These are phyloP conservation scores for Luidia sarsii DNA, from an alignment of 53 echinoderm and acorn worm genomes.

Conservation along the genomic window DNA sequence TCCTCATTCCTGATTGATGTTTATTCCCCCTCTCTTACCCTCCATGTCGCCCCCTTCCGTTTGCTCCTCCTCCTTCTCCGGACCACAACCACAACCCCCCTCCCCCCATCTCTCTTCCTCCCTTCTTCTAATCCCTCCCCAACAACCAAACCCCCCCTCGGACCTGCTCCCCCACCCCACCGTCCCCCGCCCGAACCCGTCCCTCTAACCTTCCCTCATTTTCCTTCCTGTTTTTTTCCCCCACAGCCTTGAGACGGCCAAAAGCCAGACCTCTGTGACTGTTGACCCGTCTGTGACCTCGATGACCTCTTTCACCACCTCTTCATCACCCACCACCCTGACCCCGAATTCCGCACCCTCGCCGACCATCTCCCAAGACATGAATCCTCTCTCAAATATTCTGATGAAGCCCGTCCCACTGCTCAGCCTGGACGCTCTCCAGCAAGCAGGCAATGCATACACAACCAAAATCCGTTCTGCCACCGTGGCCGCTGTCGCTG, in stretches of 20 bases:
- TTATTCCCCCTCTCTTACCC: too few relatives aligned
- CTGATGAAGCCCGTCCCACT: conserved; percentile 94
- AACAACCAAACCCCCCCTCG: conserved; percentile 3
- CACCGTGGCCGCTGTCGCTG: conserved; percentile 64
- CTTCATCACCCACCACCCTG: conserved; percentile 87
- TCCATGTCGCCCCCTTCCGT: too few relatives aligned
- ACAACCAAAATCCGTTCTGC: conserved; percentile 89
- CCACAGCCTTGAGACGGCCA: conserved; percentile 99
- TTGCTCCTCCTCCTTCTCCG: too few relatives aligned
- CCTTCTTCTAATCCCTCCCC: conserved; percentile 54
- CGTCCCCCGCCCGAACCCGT: conserved; percentile 28
- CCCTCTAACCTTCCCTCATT: conserved; percentile 55
- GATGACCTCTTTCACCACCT: conserved; percentile 91
- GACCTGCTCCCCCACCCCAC: conserved; percentile 21
- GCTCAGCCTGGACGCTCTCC: conserved; percentile 85
- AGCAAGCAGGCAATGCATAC: conserved; percentile 73
- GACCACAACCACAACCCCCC: too few relatives aligned
- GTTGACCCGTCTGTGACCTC: conserved; percentile 94
- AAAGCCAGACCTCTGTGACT: conserved; percentile 97
- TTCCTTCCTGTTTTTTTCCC: conserved; percentile 73
- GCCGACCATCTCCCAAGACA: conserved; percentile 72
- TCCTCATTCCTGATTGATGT: conserved; percentile 46
- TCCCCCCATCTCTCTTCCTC: neutral
- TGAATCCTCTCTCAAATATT: conserved; percentile 72
- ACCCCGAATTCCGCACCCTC: conserved; percentile 84